Conservation (phyloP, 2,797 vertebrate genomes). For the Gymnocypris eckloni region DNA sequence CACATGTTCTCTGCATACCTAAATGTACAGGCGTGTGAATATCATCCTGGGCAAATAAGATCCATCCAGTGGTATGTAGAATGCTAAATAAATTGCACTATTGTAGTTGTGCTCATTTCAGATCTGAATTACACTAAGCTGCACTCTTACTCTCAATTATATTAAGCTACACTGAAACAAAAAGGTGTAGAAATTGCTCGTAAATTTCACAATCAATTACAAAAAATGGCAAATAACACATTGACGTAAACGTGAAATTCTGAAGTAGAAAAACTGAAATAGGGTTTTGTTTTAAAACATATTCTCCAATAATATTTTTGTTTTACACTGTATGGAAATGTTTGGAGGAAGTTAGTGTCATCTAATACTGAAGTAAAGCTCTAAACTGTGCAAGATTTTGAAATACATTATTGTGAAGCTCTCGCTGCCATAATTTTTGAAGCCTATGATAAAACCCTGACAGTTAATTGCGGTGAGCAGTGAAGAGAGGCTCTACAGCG, state of each 20-base stretch:
- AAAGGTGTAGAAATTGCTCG: too few species aligned
- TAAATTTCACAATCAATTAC: too few species aligned
- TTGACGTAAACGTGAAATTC: too few species aligned
- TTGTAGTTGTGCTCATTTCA: constrained; percentile 49
- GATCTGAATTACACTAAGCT: constrained; percentile 30
- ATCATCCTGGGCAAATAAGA: constrained; percentile 50
- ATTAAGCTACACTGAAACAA: neutral
- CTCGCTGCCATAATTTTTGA: neutral
- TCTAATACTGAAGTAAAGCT: neutral
- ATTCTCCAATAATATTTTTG: too few species aligned
- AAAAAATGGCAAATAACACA: too few species aligned
- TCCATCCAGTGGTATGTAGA: constrained; percentile 41
- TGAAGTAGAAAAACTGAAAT: too few species aligned
- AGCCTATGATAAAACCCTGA: neutral
- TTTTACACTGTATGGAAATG: too few species aligned
- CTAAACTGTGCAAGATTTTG: neutral
- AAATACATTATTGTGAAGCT: constrained; percentile 7
- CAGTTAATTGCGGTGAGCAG: constrained; percentile 26
- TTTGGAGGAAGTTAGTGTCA: neutral
- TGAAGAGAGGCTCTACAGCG: constrained; percentile 21
- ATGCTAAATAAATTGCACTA: constrained; percentile 47
- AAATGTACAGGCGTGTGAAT: constrained; percentile 50
- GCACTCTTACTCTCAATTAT: neutral
- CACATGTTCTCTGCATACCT: constrained; percentile 69
- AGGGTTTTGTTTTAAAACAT: too few species aligned